A percentile compares a stretch with the other conserved stretches of the same genome.
phyloP scores from a whole-genome alignment of 2,797 vertebrate genomes.

The Smutsia gigantea region DNA sequence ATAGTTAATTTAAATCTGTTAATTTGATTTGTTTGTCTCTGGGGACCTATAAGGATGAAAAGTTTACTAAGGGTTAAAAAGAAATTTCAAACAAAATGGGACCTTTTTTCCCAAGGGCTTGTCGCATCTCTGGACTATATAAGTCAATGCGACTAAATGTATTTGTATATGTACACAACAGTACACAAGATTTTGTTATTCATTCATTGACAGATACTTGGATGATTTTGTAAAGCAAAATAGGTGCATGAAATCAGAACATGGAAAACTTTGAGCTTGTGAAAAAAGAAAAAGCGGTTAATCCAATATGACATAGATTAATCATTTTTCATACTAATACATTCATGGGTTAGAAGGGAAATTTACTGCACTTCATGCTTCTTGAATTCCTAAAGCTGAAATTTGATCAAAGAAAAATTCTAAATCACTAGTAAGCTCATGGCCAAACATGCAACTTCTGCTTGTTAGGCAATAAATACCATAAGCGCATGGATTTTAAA shows the following conservation, averaged over 20 bases:
- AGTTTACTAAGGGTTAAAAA: constrained; percentile 53
- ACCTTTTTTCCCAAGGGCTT: neutral
- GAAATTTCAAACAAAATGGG: constrained; percentile 37
- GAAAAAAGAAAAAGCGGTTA: neutral
- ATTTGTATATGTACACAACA: neutral
- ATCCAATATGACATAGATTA: neutral
- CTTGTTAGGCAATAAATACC: neutral
- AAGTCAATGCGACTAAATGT: constrained; percentile 49
- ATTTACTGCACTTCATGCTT: neutral
- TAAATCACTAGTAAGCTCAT: neutral
- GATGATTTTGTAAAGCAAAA: neutral
- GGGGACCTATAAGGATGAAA: constrained; percentile 53
- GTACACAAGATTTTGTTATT: neutral
- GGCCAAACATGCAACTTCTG: neutral
- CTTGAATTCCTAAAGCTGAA: neutral
- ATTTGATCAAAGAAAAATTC: neutral
- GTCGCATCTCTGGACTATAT: neutral
- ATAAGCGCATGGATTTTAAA: neutral
- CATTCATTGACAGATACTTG: neutral
- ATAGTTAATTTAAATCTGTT: constrained; percentile 64
- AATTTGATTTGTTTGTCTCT: constrained; percentile 62
- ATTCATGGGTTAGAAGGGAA: neutral
- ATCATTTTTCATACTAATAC: neutral
- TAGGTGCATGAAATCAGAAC: neutral
- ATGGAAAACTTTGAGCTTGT: neutral